phyloP scores from a whole-genome alignment of 2,888 invertebrate genomes.

The Alitta virens region DNA sequence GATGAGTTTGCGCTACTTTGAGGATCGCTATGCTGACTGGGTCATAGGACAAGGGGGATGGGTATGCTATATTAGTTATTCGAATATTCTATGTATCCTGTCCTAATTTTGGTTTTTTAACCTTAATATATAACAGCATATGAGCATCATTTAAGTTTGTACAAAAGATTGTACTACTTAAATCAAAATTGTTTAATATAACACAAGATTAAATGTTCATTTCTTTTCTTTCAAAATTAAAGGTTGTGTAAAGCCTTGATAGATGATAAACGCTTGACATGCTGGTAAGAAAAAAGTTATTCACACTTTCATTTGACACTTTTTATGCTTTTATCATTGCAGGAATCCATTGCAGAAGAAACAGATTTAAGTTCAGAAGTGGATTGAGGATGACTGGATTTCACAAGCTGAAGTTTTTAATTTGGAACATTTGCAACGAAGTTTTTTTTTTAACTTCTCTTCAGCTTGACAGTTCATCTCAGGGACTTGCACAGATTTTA shows the following conservation, averaged over 20 bases:
- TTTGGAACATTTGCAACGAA: too few relatives aligned
- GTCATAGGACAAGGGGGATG: constrained; percentile 54
- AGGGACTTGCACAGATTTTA: too few relatives aligned
- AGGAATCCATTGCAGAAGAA: constrained; percentile 33
- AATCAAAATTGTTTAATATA: too few relatives aligned
- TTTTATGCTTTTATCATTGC: constrained; percentile 4
- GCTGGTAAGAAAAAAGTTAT: too few relatives aligned
- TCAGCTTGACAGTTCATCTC: too few relatives aligned
- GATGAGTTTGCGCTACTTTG: constrained; percentile 48
- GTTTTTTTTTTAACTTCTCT: too few relatives aligned
- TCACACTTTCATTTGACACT: background rate
- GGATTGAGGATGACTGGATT: constrained; percentile 4
- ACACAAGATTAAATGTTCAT: too few relatives aligned
- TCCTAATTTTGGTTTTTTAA: background rate
- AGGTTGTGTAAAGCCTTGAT: too few relatives aligned
- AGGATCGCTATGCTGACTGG: constrained; percentile 52
- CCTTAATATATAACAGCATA: background rate
- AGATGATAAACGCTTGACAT: too few relatives aligned
- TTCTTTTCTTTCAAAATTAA: too few relatives aligned
- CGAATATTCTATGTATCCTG: background rate
- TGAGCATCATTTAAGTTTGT: background rate
- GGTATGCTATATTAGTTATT: constrained; percentile 45
- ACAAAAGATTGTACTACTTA: too few relatives aligned
- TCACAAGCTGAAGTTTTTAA: too few relatives aligned
- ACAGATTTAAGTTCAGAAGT: constrained; percentile 28